These are phyloP conservation scores for Lacanobia oleracea DNA, from an alignment of 2,888 invertebrate species.

Conservation along the genomic window DNA sequence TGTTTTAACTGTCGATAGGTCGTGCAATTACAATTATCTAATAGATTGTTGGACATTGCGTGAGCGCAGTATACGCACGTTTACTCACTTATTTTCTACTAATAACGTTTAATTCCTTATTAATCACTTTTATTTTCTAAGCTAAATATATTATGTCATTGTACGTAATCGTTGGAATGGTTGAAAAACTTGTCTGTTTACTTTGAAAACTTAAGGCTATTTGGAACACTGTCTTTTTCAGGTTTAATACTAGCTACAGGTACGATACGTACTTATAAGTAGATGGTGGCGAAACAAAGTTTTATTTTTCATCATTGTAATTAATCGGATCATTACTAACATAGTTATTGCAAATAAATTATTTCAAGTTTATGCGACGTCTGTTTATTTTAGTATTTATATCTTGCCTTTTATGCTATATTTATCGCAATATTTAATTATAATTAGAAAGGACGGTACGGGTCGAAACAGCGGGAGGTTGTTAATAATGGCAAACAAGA, in stretches of 20 bases:
- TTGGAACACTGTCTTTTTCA: conserved; percentile 1
- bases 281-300: not conserved
- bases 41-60: conserved; percentile 54
- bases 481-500: too few species aligned
- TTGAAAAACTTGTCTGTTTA: not conserved
- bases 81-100: conserved; percentile 51
- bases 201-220: not conserved
- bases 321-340: not conserved
- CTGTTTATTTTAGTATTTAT: not conserved
- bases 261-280: not conserved
- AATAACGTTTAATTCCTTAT: conserved; percentile 46
- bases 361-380: not conserved
- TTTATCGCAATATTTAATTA: conserved; percentile 16
- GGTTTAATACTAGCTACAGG: not conserved
- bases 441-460: conserved; percentile 14
- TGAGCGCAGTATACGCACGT: conserved; percentile 43
- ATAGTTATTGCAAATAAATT: not conserved
- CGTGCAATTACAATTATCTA: conserved; percentile 42
- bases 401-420: not conserved
- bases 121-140: conserved; percentile 55
- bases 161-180: conserved; percentile 10
- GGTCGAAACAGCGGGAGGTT: too few species aligned
- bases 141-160: conserved; percentile 36
- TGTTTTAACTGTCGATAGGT: conserved; percentile 16
- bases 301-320: not conserved